phyloP scores from a whole-genome alignment of 2,888 invertebrate genomes.

The Mantis religiosa region DNA sequence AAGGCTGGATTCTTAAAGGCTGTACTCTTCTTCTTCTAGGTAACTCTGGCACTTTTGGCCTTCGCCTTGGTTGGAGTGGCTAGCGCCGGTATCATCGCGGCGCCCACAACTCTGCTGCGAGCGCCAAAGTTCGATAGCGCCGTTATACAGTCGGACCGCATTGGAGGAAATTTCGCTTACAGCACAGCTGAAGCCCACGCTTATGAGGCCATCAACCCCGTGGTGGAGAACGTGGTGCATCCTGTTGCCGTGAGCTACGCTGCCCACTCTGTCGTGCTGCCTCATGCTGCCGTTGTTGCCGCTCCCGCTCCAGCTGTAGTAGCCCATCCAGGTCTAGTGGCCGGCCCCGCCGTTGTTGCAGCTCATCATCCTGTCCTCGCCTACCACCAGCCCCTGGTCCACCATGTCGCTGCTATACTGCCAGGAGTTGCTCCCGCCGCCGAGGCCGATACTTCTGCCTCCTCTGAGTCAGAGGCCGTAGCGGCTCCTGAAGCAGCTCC shows the following conservation, averaged over 20 bases:
- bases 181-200: conserved; percentile 40
- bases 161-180: conserved; percentile 43
- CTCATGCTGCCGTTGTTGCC: conserved; percentile 25
- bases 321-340: conserved; percentile 15
- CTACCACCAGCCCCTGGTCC: neutral
- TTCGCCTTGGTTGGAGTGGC: conserved; percentile 30
- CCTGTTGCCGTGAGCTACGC: conserved; percentile 39
- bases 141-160: conserved; percentile 40
- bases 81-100: conserved; percentile 31
- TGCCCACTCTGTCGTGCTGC: conserved; percentile 23
- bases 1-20: neutral
- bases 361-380: neutral
- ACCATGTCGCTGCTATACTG: neutral
- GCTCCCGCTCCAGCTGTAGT: conserved; percentile 25
- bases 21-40: neutral
- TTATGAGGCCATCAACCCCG: conserved; percentile 39
- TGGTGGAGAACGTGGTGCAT: conserved; percentile 36
- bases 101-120: conserved; percentile 35
- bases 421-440: neutral
- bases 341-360: neutral
- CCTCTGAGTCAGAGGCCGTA: neutral
- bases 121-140: conserved; percentile 40
- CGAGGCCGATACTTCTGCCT: neutral
- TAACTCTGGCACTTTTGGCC: conserved; percentile 14
- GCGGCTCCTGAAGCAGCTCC: neutral